Base-by-base conservation (phyloP, 1,140 invertebrate genomes). In the Drosophila kanapiae region DNA sequence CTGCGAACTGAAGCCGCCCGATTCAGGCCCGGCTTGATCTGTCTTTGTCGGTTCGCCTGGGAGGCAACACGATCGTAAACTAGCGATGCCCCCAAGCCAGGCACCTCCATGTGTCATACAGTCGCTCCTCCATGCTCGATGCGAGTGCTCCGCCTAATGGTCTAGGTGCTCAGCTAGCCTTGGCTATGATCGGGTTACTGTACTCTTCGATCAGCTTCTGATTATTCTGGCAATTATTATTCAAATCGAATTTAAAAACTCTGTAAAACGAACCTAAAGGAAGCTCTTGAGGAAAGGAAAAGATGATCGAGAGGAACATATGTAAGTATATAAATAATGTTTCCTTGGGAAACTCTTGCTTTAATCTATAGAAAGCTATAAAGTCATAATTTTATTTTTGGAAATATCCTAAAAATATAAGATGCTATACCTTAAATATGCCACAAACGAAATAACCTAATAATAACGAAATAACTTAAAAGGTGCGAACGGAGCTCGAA, bases 1-100 rank as follows among this genome's bases (percentile, higher is more conserved):
- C 82, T 53, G 27, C 31, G 31, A 83, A 76, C 76, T 77, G 75
- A 58, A 65, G 74, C 75, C 40, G 53, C 69, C 14, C 18, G 14
- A 38, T 38, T 35, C 53, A 11, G 37, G 35, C 13, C 53, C 27
- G 47, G 37, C 56, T 74, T 74, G 56, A 61, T 75, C 57, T 61
- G 40, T 63, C 49, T 61, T 43, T 43, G 45, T 38, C 70, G 29
- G 33, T 33, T 38, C 11, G 45, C 11, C 49, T 56, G 47, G 48
- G 11, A 42, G 38, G 45, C 37, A 60, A 62, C 71, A 62, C 31
- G 51, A 58, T 69, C 65, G 65, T 68, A 69, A 69, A 69, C 45
- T 51, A 69, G 45, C 35, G 29, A 40, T 65, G 60, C 43, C 45
- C 42, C 18, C 23, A 1, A 31, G 14, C 14, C 29, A 61, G 0